Evolutionary conservation across 2,113 vertebrate species (phyloP), one percentile per base, ranked within the genome.

Genomic region (Microcebus murinus): DNA sequence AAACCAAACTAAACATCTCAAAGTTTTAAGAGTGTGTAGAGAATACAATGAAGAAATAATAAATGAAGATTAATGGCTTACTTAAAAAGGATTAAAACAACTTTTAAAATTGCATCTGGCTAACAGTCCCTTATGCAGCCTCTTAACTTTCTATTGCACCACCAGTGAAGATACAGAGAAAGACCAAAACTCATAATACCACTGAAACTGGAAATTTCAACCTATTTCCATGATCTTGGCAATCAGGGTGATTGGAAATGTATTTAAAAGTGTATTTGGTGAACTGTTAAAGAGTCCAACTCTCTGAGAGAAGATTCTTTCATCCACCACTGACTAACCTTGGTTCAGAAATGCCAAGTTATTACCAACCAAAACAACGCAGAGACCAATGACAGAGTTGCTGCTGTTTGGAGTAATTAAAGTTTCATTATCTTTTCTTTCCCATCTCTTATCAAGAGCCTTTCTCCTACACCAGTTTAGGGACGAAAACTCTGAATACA

Each of bases 1-100:
- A 93, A 95, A 77, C 42, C 63, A 93, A 87, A 89, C 36, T 36
- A 39, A 97, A 83, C 39, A 63, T 20, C 23, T 87, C 36, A 27
- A 67, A 65, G 14, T 84, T 81, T 87, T 84, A 71, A 87, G n/a
- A 92, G 25, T 93, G 17, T 57, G 45, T 31, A 84, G 59, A 96
- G 48, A 86, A 42, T 87, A 77, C 50, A 90, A 27, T 39, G 31
- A 85, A 90, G 68, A 90, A 42, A 68, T 90, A 96, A 86, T 94
- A 87, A 80, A 91, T 94, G 81, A 94, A 94, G 87, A 85, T 70
- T 92, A 84, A 93, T 74, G n/a, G 6, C 34, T 91, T 91, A 55
- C 83, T 94, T 81, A 36, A 87, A 85, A 97, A 87, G 42, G 25
- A 95, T 89, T 74, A 80, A 55, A 95, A 42, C 8, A n/a, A 52